These are phyloP conservation scores for Chrysomallon squamiferum DNA, from an alignment of 1,140 invertebrate species.

Conservation along the genomic window DNA sequence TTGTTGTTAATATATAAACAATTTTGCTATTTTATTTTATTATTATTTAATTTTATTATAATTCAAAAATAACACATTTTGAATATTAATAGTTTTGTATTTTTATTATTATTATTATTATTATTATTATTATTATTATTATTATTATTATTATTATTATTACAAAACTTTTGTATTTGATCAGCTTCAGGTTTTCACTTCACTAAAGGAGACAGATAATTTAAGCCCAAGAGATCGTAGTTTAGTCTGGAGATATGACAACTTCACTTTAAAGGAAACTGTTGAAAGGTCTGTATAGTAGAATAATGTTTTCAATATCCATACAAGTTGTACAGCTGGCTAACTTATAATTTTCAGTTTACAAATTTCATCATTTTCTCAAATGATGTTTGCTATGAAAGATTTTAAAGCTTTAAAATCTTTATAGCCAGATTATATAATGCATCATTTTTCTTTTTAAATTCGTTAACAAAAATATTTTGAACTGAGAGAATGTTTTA, in stretches of 20 bases:
- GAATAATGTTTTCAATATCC: not conserved
- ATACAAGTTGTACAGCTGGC: not conserved
- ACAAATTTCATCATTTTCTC: not conserved
- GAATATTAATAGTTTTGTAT: too few species aligned
- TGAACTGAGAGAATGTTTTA: too few species aligned
- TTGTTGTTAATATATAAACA: not conserved
- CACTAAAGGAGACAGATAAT: constrained; percentile 18
- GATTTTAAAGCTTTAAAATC: not conserved
- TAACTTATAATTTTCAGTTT: not conserved
- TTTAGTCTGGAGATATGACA: constrained; percentile 37
- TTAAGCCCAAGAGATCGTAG: constrained; percentile 20
- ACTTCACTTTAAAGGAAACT: constrained; percentile 29
- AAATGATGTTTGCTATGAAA: not conserved
- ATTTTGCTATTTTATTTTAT: not conserved
- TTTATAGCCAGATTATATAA: not conserved
- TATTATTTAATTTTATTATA: not conserved
- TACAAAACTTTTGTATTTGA: too few species aligned
- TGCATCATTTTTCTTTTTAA: not conserved
- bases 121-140: too few species aligned
- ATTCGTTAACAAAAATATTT: too few species aligned
- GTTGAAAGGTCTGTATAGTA: constrained; percentile 36
- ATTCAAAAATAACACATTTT: not conserved
- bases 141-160: too few species aligned
- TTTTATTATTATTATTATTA: too few species aligned
- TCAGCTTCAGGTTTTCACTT: constrained; percentile 36